phyloP scores from a whole-genome alignment of 1,140 invertebrate genomes.

The Drosophila ironensis region DNA sequence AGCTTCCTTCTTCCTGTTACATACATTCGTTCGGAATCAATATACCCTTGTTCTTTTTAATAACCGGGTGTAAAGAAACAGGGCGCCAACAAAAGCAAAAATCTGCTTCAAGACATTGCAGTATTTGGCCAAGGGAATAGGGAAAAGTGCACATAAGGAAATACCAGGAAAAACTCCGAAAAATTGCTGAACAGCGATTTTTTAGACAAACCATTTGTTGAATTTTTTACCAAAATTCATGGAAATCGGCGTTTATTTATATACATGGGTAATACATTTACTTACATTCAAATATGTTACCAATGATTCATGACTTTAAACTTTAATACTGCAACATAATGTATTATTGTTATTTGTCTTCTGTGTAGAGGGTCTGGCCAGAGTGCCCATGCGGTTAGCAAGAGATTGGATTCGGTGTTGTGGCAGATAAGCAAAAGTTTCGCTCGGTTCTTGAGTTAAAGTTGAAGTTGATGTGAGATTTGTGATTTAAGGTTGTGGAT shows the following conservation, averaged over 20 bases:
- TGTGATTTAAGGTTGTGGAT: neutral
- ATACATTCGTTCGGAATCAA: too few species aligned
- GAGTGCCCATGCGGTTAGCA: constrained; percentile 18
- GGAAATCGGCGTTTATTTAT: too few species aligned
- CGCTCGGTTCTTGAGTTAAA: constrained; percentile 25
- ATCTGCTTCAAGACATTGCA: constrained; percentile 48
- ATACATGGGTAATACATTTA: too few species aligned
- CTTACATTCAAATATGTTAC: too few species aligned
- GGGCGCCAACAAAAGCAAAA: constrained; percentile 17
- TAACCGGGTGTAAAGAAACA: too few species aligned
- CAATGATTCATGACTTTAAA: too few species aligned
- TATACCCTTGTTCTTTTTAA: too few species aligned
- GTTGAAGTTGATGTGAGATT: constrained; percentile 3
- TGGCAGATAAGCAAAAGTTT: constrained; percentile 72
- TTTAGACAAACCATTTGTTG: too few species aligned
- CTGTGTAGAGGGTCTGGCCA: constrained; percentile 1
- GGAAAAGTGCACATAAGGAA: neutral
- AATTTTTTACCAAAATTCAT: too few species aligned
- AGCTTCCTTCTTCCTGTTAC: too few species aligned
- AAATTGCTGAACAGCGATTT: neutral
- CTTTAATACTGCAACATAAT: too few species aligned
- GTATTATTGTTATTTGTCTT: neutral
- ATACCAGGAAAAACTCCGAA: neutral
- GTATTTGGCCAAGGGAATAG: neutral
- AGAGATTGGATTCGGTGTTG: constrained; percentile 31